Percentiles rank a stretch among this genome's conserved stretches.
phyloP scores from a whole-genome alignment of 2,113 vertebrate genomes.

The Elachura formosa region DNA sequence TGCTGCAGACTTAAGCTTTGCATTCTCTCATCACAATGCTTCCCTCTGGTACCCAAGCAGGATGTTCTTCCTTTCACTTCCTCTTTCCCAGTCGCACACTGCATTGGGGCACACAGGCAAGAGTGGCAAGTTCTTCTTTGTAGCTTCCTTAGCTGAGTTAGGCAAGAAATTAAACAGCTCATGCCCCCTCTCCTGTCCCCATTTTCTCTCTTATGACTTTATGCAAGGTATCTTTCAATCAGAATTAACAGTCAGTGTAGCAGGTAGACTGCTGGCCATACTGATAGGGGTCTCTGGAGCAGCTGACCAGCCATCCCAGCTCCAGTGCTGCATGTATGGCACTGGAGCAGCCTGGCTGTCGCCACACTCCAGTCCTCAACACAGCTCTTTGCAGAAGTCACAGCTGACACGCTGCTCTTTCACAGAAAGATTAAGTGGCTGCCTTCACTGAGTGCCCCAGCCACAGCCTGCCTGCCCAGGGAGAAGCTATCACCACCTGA shows the following conservation, averaged over 20 bases:
- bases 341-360: neutral
- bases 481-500: neutral
- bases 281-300: neutral
- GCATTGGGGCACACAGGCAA: neutral
- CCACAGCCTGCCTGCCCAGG: neutral
- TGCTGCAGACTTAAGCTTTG: neutral
- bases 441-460: neutral
- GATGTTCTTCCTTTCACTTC: conserved; percentile 43
- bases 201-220: neutral
- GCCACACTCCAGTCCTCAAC: neutral
- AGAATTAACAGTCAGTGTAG: neutral
- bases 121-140: conserved; percentile 21
- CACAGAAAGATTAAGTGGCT: neutral
- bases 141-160: conserved; percentile 17
- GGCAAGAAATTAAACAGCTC: neutral
- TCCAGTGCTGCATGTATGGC: neutral
- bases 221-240: neutral
- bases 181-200: neutral
- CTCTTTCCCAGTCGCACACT: conserved; percentile 4
- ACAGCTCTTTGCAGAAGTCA: neutral
- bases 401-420: neutral
- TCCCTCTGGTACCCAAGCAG: neutral
- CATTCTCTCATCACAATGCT: neutral
- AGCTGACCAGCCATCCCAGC: neutral
- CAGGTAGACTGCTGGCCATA: neutral